These are phyloP conservation scores for Paramisgurnus dabryanus DNA, from an alignment of 2,113 vertebrate genomes.

Conservation along the genomic window DNA sequence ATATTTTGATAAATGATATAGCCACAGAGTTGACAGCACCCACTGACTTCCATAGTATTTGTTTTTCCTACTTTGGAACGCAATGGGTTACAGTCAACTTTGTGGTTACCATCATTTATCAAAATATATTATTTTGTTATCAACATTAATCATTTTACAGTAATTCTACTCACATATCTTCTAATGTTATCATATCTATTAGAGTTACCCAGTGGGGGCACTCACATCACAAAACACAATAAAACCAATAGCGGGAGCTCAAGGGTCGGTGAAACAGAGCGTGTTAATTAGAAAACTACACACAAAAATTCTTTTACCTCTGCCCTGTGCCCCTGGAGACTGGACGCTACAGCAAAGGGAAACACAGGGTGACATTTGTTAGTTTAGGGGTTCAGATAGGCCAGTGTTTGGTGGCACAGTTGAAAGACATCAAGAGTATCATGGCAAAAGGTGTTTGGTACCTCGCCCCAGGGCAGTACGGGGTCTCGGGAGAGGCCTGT, in stretches of 20 bases:
- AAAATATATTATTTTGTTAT: too few relatives aligned
- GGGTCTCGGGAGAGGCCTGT: constrained; percentile 48
- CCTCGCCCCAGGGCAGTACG: constrained; percentile 21
- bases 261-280: constrained; percentile 3
- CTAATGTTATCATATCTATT: neutral
- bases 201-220: neutral
- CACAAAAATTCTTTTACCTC: neutral
- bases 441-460: constrained; percentile 21
- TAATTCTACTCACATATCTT: too few relatives aligned
- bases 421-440: constrained; percentile 49
- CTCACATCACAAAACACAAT: constrained; percentile 22
- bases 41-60: too few relatives aligned
- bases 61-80: too few relatives aligned
- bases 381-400: constrained; percentile 45
- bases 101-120: too few relatives aligned
- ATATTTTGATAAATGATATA: too few relatives aligned
- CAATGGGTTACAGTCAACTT: too few relatives aligned
- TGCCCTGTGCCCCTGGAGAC: constrained; percentile 18
- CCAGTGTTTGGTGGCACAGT: constrained; percentile 48
- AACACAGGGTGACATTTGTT: constrained; percentile 54
- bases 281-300: constrained; percentile 31
- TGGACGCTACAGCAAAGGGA: constrained; percentile 39
- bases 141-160: too few relatives aligned
- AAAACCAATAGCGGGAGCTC: constrained; percentile 14
- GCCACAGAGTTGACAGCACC: too few relatives aligned